Base-by-base conservation (phyloP, 2,888 invertebrate species). In the Cephus runcator region DNA sequence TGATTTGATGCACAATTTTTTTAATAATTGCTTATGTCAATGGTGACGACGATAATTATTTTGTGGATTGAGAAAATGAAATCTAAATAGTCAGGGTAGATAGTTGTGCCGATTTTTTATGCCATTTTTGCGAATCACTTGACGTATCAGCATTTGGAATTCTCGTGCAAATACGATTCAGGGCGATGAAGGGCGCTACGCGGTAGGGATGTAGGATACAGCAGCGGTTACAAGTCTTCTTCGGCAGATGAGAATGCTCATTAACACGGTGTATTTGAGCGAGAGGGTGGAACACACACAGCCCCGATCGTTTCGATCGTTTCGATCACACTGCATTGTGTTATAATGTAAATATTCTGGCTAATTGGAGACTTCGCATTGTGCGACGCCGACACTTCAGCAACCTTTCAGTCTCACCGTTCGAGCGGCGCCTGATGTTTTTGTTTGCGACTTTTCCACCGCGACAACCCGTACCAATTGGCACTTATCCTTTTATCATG, bases 321-420 rank as follows among this genome's bases (percentile, higher is more conserved):
- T 83, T 83, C 83, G 84, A 89, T 89, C 86, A 85, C 80, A 78
- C 83, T 80, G 84, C 82, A 73, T 77, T 80, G 86, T 83, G 85
- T 87, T 85, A 87, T 89, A 90, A 90, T 88, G 89, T 89, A 91
- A 91, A 91, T 90, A 89, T 89, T 89, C 88, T 87, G 87, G 89
- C 90, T 91, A 91, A 91, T 91, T 91, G 90, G 89, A 89, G 86
- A 83, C 85, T 83, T 81, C 85, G 85, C 86, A 90, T 90, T 90
- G 90, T 90, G 79, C 76, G 81, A 75, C 81, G 82, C 77, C 81
- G 86, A 85, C 84, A 87, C 88, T 89, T 77, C 76, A 87, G 84
- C 78, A 81, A 85, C 77, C 85, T 87, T 87, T 88, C 87, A 86
- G 85, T 77, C 79, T 81, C 83, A 82, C 85, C 86, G 83, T 85